Conservation (phyloP, 2,888 invertebrate genomes). For the Lasius fuliginosus region DNA sequence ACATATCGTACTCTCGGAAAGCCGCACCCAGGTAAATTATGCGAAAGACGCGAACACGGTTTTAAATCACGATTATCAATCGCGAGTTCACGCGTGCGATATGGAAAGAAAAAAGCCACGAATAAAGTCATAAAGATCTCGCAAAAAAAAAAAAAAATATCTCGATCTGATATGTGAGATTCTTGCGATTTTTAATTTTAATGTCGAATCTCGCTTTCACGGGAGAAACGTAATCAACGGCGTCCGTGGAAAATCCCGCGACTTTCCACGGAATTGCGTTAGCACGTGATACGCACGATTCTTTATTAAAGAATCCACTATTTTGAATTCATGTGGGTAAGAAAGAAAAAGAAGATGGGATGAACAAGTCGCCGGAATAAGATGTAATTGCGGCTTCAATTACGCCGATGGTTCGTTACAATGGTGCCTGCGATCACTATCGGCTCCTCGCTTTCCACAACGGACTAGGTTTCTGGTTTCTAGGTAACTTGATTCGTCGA, state of each 20-base stretch:
- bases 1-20: conserved; percentile 37
- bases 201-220: conserved; percentile 53
- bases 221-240: conserved; percentile 60
- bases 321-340: conserved; percentile 69
- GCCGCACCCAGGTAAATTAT: conserved; percentile 58
- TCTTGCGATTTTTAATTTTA: background rate
- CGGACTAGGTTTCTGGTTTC: conserved; percentile 63
- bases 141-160: background rate
- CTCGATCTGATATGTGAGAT: background rate
- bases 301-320: conserved; percentile 63
- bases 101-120: background rate
- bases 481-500: conserved; percentile 65
- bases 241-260: conserved; percentile 61
- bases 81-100: background rate
- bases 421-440: conserved; percentile 65
- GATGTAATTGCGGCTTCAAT: conserved; percentile 71
- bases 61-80: conserved; percentile 40
- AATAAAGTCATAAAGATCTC: background rate
- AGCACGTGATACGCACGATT: conserved; percentile 49
- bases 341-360: conserved; percentile 47
- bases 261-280: conserved; percentile 46
- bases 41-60: conserved; percentile 48
- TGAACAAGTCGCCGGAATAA: conserved; percentile 32
- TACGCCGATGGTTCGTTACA: conserved; percentile 62
- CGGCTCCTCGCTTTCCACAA: conserved; percentile 68